Base-by-base conservation (phyloP, 2,797 vertebrate species). In the Acomys russatus region DNA sequence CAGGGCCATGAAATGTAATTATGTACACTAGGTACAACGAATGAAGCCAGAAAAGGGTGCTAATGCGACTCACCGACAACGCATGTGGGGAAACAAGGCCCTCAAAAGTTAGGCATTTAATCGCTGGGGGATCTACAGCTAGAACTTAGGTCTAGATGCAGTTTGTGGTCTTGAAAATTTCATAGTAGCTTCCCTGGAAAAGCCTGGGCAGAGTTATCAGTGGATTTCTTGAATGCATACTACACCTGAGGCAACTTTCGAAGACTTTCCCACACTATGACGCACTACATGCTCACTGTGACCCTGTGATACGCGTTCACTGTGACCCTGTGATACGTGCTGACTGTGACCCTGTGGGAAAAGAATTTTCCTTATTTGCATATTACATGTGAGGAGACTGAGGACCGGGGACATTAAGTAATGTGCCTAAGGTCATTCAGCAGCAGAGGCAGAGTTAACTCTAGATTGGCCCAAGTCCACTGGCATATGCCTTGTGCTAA, bases 121-220 rank as follows among this genome's bases (percentile, higher is more conserved):
- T 11, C 33, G 33, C 68, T 61, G 12, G 18, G 59, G 12, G 51
- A 90, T 56, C 9, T 38, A 56, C 44, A 10, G 49, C 20, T 93
- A 86, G 38, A 86, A 89, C 22, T 70, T 51, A 91, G 91, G 68
- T 23, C 38, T 33, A 78, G 61, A 88, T 49, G 92, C 25, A 77
- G n/a, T 44, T 30, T 61, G 33, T 30, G 74, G n/a, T 74, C 35
- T 85, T 95, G 30, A 77, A 44, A 84, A 90, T 20, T 35, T 5
- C 4, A 9, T 17, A 30, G 79, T 61, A n/a, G 35, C 28, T 17
- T 20, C 25, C 35, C 33, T 63, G 49, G 9, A 28, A 90, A 85
- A 80, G 25, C 56, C 2, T 18, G 3, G 12, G 2, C 17, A 88
- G 77, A 88, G 15, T 15, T 15, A 23, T 49, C n/a, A 78, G 15